Evolutionary conservation across 1,140 invertebrate species (phyloP).

Genomic region (Microplitis mediator): DNA sequence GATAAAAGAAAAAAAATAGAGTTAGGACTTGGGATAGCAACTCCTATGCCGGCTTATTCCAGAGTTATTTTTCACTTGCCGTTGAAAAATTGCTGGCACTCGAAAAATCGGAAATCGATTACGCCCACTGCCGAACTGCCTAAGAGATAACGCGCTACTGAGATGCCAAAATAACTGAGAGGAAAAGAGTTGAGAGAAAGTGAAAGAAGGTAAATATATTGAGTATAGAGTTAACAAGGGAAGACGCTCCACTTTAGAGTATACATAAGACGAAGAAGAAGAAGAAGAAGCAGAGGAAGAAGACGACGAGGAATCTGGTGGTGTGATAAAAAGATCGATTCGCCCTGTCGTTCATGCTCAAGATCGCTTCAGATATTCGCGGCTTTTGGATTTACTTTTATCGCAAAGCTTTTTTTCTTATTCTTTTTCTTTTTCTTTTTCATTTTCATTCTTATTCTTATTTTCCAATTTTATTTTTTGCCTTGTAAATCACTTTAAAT

Average conservation of each 20-base stretch:
- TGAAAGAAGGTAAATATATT: neutral
- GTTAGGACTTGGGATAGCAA: conserved; percentile 26
- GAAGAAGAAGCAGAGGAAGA: too few relatives aligned
- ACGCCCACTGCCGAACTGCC: conserved; percentile 29
- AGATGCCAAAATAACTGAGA: neutral
- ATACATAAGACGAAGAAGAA: neutral
- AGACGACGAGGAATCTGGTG: neutral
- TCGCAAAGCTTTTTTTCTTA: conserved; percentile 12
- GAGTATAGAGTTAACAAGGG: conserved; percentile 26
- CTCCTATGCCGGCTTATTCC: conserved; percentile 43
- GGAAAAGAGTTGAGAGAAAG: neutral
- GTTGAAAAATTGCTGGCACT: conserved; percentile 53
- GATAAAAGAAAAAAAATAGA: conserved; percentile 25
- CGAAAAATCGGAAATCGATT: conserved; percentile 57
- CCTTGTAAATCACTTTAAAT: conserved; percentile 25
- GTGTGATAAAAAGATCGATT: conserved; percentile 29
- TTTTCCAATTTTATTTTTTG: neutral
- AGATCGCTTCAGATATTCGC: conserved; percentile 23
- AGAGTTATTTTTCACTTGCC: conserved; percentile 53
- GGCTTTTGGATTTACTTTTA: conserved; percentile 19
- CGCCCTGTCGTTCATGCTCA: conserved; percentile 19
- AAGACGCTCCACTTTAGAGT: neutral
- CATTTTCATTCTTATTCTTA: too few relatives aligned
- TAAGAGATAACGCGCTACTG: conserved; percentile 16
- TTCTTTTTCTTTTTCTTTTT: neutral